These are phyloP conservation scores for Sarotherodon lohbergeri DNA, from an alignment of 2,113 vertebrate species.

Conservation along the genomic window DNA sequence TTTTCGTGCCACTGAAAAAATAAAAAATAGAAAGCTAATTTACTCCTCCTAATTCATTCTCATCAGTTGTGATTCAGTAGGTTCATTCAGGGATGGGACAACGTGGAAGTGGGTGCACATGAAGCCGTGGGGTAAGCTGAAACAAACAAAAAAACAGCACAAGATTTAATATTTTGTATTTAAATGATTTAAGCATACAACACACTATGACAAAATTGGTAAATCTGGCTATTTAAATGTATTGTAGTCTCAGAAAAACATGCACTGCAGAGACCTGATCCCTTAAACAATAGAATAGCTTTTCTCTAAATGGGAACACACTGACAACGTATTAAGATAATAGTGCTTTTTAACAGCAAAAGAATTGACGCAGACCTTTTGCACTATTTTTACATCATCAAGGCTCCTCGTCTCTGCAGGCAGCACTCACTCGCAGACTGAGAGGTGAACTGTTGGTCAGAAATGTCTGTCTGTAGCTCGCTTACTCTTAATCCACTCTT, in stretches of 20 bases:
- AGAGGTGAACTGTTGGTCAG: neutral
- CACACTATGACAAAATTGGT: neutral
- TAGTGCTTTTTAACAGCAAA: neutral
- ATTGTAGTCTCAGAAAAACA: neutral
- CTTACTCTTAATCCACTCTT: neutral
- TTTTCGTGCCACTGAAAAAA: neutral
- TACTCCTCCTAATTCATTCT: neutral
- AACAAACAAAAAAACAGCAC: neutral
- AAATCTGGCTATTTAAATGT: neutral
- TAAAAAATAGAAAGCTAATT: neutral
- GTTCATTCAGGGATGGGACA: neutral
- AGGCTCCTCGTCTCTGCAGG: neutral
- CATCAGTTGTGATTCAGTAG: neutral
- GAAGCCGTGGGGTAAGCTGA: neutral
- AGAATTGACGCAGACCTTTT: neutral
- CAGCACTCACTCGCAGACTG: neutral
- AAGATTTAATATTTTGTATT: neutral
- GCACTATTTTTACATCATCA: neutral
- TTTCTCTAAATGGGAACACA: neutral
- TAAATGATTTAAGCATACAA: neutral
- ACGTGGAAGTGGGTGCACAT: neutral
- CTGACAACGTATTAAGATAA: neutral
- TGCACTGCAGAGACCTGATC: neutral
- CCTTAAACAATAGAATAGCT: neutral
- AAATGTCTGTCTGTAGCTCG: neutral